phyloP scores from a whole-genome alignment of 2,113 vertebrate species.

The Orientallactaga bullata region DNA sequence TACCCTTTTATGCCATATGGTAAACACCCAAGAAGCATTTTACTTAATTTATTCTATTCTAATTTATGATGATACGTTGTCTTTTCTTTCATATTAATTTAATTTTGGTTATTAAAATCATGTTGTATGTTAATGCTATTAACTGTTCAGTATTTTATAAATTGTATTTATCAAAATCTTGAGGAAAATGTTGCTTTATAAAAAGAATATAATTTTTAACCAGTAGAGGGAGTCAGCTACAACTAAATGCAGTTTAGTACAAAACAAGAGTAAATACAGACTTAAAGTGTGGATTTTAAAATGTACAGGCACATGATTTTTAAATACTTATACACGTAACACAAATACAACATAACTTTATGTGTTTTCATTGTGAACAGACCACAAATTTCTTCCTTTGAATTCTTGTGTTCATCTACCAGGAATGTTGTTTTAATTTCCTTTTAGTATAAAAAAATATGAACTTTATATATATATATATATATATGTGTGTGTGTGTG shows the following conservation, averaged over 20 bases:
- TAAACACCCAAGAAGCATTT: not conserved
- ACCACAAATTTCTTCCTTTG: not conserved
- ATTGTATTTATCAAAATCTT: conserved; percentile 49
- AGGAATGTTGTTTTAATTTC: conserved; percentile 47
- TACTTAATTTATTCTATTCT: conserved; percentile 26
- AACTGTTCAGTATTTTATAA: conserved; percentile 53
- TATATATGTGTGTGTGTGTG: no score
- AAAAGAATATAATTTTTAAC: conserved; percentile 67
- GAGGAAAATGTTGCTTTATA: not conserved
- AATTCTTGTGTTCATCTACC: conserved; percentile 49
- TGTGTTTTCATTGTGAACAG: not conserved
- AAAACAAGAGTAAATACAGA: conserved; percentile 20
- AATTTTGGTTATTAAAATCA: not conserved
- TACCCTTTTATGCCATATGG: not conserved
- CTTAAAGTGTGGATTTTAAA: conserved; percentile 45
- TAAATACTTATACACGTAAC: not conserved
- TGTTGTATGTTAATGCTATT: not conserved
- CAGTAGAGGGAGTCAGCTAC: conserved; percentile 86
- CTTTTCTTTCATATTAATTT: conserved; percentile 35
- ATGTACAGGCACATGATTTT: conserved; percentile 22
- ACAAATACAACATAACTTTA: not conserved
- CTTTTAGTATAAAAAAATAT: conserved; percentile 17
- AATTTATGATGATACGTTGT: not conserved
- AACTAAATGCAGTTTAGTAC: conserved; percentile 61
- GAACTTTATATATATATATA: not conserved